phyloP scores from a whole-genome alignment of 2,113 vertebrate genomes.

The Labeo catla region DNA sequence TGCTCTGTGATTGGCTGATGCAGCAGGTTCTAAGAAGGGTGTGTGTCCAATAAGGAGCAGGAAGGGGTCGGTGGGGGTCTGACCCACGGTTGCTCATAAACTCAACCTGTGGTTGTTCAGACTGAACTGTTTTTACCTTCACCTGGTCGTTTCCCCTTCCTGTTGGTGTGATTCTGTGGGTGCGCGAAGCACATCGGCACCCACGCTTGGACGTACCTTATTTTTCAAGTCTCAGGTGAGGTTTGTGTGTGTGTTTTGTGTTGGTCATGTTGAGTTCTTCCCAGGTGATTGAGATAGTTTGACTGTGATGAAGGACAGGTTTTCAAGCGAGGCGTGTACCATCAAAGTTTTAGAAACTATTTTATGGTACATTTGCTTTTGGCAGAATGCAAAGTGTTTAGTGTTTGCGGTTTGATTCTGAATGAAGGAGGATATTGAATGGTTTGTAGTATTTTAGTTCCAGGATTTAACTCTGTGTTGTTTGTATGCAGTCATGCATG shows the following conservation, averaged over 20 bases:
- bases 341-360: not conserved
- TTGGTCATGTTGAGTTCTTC: not conserved
- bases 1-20: conserved; percentile 30
- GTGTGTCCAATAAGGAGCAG: conserved; percentile 27
- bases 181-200: not conserved
- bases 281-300: not conserved
- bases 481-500: not conserved
- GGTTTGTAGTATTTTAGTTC: not conserved
- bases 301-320: not conserved
- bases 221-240: conserved; percentile 42
- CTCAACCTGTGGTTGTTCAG: not conserved
- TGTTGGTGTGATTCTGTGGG: not conserved
- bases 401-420: not conserved
- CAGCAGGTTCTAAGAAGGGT: not conserved
- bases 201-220: not conserved
- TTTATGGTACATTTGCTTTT: not conserved
- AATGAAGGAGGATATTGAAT: not conserved
- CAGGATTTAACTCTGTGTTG: not conserved
- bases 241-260: conserved; percentile 3
- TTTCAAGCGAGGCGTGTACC: not conserved
- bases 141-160: not conserved
- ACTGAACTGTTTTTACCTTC: not conserved
- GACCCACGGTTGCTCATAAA: conserved; percentile 27
- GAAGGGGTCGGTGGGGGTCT: conserved; percentile 32
- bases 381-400: not conserved